These are phyloP conservation scores for Cataglyphis rosenhaueri DNA, from an alignment of 2,888 invertebrate species.

Conservation along the genomic window DNA sequence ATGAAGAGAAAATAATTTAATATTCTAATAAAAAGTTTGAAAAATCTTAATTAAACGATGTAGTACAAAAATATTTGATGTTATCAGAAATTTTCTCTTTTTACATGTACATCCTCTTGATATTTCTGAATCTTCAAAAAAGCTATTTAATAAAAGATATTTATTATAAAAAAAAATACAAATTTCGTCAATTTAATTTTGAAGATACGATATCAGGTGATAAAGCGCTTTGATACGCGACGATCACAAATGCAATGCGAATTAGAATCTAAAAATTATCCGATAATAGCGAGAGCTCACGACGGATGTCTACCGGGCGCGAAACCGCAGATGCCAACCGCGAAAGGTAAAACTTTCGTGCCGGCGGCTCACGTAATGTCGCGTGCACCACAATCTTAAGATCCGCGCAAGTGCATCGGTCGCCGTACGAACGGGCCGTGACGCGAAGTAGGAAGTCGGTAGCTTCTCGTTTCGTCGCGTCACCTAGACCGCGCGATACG, in stretches of 20 bases:
- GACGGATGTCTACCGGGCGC: constrained; percentile 40
- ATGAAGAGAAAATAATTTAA: constrained; percentile 1
- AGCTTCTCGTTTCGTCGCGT: constrained; percentile 42
- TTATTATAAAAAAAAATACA: neutral
- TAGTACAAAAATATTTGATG: neutral
- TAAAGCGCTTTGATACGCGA: neutral
- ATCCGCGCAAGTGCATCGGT: constrained; percentile 30
- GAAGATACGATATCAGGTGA: neutral
- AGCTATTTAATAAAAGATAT: neutral
- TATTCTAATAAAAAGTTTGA: neutral
- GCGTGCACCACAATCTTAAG: constrained; percentile 67
- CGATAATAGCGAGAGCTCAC: constrained; percentile 27
- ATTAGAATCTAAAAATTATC: neutral
- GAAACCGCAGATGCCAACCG: constrained; percentile 69
- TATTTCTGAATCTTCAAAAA: neutral
- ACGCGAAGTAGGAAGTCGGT: constrained; percentile 38
- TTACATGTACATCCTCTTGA: neutral
- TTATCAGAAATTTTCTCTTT: neutral
- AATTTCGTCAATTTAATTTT: neutral
- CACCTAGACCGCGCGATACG: constrained; percentile 24
- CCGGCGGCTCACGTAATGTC: constrained; percentile 71
- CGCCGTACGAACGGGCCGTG: constrained; percentile 47
- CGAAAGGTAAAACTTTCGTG: constrained; percentile 65
- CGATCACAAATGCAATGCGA: neutral
- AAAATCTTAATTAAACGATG: constrained; percentile 16